Conservation (phyloP, 1,140 invertebrate genomes). For the Anoplophora glabripennis region DNA sequence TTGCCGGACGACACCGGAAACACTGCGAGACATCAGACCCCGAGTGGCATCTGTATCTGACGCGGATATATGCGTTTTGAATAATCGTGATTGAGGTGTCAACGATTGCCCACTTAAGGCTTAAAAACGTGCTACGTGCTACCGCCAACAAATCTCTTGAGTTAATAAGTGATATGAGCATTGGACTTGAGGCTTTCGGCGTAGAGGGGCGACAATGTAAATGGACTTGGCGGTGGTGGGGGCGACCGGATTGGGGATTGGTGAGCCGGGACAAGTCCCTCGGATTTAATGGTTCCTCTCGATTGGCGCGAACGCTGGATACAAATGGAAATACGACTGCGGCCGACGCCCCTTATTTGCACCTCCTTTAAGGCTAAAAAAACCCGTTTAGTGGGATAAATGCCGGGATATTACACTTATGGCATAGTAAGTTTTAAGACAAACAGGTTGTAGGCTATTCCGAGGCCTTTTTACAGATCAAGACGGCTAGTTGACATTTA, state of each 20-base stretch:
- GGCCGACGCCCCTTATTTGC: constrained; percentile 31
- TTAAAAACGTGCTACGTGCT: constrained; percentile 30
- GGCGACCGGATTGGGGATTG: constrained; percentile 17
- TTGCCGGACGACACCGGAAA: too few relatives aligned
- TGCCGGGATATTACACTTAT: constrained; percentile 42
- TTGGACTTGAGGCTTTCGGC: constrained; percentile 11
- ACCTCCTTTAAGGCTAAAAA: constrained; percentile 28
- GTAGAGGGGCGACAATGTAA: constrained; percentile 11
- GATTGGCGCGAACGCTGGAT: constrained; percentile 31
- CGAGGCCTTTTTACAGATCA: constrained; percentile 36
- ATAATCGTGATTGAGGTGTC: constrained; percentile 7
- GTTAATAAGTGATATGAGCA: constrained; percentile 42
- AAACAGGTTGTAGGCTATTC: constrained; percentile 38
- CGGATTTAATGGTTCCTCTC: not conserved
- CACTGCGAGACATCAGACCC: not conserved
- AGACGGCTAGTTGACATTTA: constrained; percentile 37
- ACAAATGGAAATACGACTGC: constrained; percentile 36
- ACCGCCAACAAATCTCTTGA: constrained; percentile 43
- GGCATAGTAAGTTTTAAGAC: constrained; percentile 40
- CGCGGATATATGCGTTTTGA: constrained; percentile 17
- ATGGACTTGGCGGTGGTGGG: constrained; percentile 17
- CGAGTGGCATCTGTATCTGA: not conserved
- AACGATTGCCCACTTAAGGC: not conserved
- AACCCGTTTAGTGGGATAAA: constrained; percentile 40
- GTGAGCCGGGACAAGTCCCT: constrained; percentile 4